phyloP scores from a whole-genome alignment of 2,797 vertebrate genomes.

The Hypotaenidia okinawae region DNA sequence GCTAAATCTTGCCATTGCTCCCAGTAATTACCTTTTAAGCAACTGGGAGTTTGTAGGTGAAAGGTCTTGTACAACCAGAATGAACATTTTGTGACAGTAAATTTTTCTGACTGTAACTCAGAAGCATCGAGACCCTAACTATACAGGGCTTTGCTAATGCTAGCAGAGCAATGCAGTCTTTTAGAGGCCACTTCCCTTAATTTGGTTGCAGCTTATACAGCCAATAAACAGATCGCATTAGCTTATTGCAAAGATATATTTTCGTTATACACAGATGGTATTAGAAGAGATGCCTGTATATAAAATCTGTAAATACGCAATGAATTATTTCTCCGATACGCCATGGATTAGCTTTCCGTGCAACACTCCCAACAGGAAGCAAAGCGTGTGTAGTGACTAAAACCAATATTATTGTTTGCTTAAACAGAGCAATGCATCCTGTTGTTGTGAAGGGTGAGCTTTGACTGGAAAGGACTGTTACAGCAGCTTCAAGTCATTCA shows the following conservation, averaged over 20 bases:
- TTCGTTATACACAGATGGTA: background rate
- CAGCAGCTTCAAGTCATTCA: constrained; percentile 42
- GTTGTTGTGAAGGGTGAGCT: constrained; percentile 28
- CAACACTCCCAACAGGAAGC: constrained; percentile 29
- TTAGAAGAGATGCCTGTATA: constrained; percentile 14
- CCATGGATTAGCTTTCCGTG: background rate
- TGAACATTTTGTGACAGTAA: background rate
- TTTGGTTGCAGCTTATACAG: background rate
- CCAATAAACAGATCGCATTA: background rate
- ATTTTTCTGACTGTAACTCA: background rate
- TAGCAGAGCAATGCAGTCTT: background rate
- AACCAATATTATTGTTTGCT: constrained; percentile 39
- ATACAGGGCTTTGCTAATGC: background rate
- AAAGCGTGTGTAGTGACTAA: background rate
- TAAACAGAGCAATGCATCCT: constrained; percentile 38
- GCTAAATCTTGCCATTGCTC: constrained; percentile 5
- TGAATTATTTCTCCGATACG: background rate
- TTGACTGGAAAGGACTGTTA: constrained; percentile 45
- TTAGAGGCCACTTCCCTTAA: background rate
- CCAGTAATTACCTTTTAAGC: constrained; percentile 32
- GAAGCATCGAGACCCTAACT: background rate
- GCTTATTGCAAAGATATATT: background rate
- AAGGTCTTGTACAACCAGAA: constrained; percentile 28
- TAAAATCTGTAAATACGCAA: background rate
- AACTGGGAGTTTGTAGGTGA: background rate